Percentiles rank a stretch among this genome's conserved stretches.
These are phyloP conservation scores for Nanger granti DNA, from an alignment of 2,113 vertebrate genomes.

Conservation along the genomic window DNA sequence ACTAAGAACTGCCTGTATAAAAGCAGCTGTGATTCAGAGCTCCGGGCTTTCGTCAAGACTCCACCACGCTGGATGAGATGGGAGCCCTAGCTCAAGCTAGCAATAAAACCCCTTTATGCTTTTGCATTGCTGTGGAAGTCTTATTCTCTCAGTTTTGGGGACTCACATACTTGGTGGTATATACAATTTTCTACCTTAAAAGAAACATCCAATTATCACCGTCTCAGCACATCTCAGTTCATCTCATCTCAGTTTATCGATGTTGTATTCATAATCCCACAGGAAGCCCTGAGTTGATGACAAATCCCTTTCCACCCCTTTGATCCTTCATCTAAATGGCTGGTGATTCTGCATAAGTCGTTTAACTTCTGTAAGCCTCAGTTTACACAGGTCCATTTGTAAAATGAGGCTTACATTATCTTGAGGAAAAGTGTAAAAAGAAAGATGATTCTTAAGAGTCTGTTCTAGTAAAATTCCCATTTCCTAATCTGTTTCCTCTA, in stretches of 20 bases:
- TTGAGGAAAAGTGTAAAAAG: background rate
- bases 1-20: no score
- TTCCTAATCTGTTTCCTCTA: background rate
- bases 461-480: background rate
- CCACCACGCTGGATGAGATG: no score
- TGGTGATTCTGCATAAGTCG: background rate
- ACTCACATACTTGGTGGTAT: background rate
- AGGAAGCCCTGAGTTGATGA: background rate
- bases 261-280: background rate
- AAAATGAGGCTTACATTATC: background rate
- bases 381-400: background rate
- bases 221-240: background rate
- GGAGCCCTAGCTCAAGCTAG: no score
- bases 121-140: no score
- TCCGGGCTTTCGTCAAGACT: no score
- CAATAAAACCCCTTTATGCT: no score
- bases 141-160: no score
- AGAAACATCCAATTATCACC: background rate
- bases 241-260: background rate
- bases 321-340: background rate
- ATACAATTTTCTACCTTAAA: constrained; percentile 6
- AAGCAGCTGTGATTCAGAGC: no score
- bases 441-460: background rate
- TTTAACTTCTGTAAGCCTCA: background rate
- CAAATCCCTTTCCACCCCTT: background rate